Base-by-base conservation (phyloP, 2,113 vertebrate species). In the Trichomycterus rosablanca region DNA sequence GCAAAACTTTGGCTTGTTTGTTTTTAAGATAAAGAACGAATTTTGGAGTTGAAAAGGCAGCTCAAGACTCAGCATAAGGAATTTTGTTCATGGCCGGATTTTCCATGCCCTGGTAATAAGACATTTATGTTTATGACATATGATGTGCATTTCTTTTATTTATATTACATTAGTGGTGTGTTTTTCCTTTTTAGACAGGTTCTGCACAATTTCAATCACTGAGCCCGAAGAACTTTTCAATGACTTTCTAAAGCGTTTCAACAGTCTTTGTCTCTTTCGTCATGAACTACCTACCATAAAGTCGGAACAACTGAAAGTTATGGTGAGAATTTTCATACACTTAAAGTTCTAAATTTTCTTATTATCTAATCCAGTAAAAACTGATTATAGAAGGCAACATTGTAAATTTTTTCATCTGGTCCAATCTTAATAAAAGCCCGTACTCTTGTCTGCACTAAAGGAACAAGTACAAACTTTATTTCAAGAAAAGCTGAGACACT, bases 81-180 rank as follows among this genome's bases (percentile, higher is more conserved):
- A 68, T 97, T 94, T 82, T 98, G 95, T 66, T 93, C 95, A 74
- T 98, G 95, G 95, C 93, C 94, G 0, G 93, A 95, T 70, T 94
- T 89, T 72, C 94, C 95, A 34, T 94, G 90, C 74, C 93, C 94
- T 86, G 94, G 95, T 98, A 81, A 53, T 57, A 37, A n/a, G 11
- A 34, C 4, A 18, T 12, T 55, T 63, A 19, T 15, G 2, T 22
- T 3, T 43, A 2, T 3, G 11, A 11, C 3, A 14, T 53, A 30
- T 45, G 22, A 15, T 8, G 2, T 35, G 14, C 45, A 1, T 16
- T 24, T 18, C 1, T 42, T 37, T 49, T 62, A 42, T 28, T n/a
- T 37, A 40, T 23, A 9, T 8, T 28, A 15, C 8, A 2, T 26
- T 8, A 48, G 3, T 14, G 2, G 15, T 56, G 11, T 56, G 49